Evolutionary conservation across 1,140 invertebrate genomes (phyloP), one percentile per base, ranked within the genome.

Genomic region (Eupristina koningsbergeri): DNA sequence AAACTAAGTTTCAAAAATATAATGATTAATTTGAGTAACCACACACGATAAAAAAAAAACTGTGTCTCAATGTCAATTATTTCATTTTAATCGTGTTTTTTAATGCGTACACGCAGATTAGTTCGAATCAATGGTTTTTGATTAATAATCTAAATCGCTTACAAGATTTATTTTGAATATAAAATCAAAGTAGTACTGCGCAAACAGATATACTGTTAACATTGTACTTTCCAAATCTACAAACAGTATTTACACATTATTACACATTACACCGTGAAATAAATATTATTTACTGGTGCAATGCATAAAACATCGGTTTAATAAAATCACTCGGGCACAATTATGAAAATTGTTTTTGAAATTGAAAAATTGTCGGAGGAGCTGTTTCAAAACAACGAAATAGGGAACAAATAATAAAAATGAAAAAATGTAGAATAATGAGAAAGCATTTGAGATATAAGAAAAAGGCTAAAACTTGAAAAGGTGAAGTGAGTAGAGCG

Each of bases 341-440:
- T 73, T 45, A 73, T 6, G 22, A 45, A 13, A 31, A 22, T 61
- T 0, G 34, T 6, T 7, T n/a, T 39, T 67, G 64, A 71, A 47
- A 58, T 69, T 71, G 78, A 80, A 80, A 80, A 80, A 53, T 80
- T 22, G 61, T n/a, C 15, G 39, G n/a, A 6, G 0, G n/a, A 47
- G 29, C 34, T 0, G n/a, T 15, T 29, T 19, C n/a, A 31, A 50
- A 80, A 36, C 75, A 61, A 39, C 36, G 53, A 39, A 53, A 39
- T 36, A 39, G 31, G 15, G 31, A 50, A 53, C 36, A 69, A 69
- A 31, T 41, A 45, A 73, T 73, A 15, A 73, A 75, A 75, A 75
- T 34, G 45, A 17, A 19, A 53, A 19, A 3, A 29, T n/a, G 26
- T 6, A 19, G 7, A 29, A 15, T 31, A 34, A 34, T 29, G 64